Evolutionary conservation across 2,888 invertebrate species (phyloP), one percentile per base, ranked within the genome.

Genomic region (Oxystoma pomonae): DNA sequence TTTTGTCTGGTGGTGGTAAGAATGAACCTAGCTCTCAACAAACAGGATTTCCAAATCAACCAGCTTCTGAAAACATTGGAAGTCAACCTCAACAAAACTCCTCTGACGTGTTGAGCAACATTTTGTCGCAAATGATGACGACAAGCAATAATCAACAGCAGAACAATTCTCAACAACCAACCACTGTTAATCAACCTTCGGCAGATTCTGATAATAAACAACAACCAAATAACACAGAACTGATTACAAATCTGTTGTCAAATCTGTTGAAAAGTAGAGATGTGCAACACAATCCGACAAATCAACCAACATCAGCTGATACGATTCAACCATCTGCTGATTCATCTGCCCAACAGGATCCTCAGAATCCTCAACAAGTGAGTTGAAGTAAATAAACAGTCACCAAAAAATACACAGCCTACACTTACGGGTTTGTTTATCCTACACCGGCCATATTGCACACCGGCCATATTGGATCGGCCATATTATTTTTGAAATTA

Each of bases 321-420:
- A 64, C 67, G 1, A 60, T 62, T 57, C 67, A 67, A 58, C 62
- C 62, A 58, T 62, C 62, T n/a, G 5, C 3, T 7, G 5, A 35
- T 3, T 35, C 35, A 35, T 7, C 35, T 35, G 35, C 12, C 12
- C 5, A 35, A 7, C 35, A 35, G 35, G 35, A 12, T 35, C 20
- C 60, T 18, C 60, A 60, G 55, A 19, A 55, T 51, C 51, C 60
- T 35, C 60, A 59, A 16, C 61, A 66, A 53, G 66, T 66, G 63
- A 64, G 66, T 66, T 35, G 35, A 35, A 7, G 35, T 63, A 52
- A 63, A 65, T 65, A 62, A 65, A 65, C 61, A 64, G 57, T 65
- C 65, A 61, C 64, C 61, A 61, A 20, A 49, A 17, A 20, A 63
- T 20, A 58, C 35, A 35, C 35, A 35, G 3, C 12, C 35, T n/a